phyloP scores from a whole-genome alignment of 2,113 vertebrate species.

The Alouatta palliata region DNA sequence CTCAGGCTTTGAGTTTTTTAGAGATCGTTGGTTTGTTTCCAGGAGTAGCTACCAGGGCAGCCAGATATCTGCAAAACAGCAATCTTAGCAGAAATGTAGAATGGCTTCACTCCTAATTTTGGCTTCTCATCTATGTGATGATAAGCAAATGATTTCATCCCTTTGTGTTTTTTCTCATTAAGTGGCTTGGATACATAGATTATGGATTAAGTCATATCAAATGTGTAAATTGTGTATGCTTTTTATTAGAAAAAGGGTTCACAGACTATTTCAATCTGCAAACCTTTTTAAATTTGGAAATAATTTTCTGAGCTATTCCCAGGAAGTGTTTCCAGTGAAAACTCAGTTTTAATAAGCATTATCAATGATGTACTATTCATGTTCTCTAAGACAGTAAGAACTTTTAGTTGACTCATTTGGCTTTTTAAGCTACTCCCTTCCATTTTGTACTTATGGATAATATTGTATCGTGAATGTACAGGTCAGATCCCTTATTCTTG shows the following conservation, averaged over 20 bases:
- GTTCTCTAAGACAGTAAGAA: neutral
- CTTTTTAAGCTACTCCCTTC: neutral
- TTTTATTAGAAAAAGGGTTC: neutral
- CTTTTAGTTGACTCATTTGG: neutral
- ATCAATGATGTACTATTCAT: neutral
- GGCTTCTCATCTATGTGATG: neutral
- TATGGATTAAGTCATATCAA: neutral
- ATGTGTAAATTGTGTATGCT: neutral
- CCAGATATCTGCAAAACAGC: neutral
- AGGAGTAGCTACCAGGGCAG: neutral
- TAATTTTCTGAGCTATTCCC: conserved; percentile 13
- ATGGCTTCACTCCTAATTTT: neutral
- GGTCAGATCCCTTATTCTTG: neutral
- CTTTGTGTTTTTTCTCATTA: neutral
- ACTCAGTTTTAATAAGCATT: neutral
- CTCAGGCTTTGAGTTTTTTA: neutral
- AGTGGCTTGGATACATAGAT: neutral
- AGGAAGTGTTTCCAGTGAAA: conserved; percentile 30
- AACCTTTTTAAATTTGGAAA: conserved; percentile 36
- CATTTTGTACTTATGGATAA: neutral
- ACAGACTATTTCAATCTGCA: neutral
- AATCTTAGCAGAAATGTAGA: neutral
- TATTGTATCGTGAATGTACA: neutral
- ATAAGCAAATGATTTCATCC: neutral
- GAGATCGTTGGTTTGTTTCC: neutral